A percentile compares a stretch with the other conserved stretches of the same genome.
phyloP scores from a whole-genome alignment of 2,113 vertebrate genomes.

The Gnathonemus echidnorhynchus region DNA sequence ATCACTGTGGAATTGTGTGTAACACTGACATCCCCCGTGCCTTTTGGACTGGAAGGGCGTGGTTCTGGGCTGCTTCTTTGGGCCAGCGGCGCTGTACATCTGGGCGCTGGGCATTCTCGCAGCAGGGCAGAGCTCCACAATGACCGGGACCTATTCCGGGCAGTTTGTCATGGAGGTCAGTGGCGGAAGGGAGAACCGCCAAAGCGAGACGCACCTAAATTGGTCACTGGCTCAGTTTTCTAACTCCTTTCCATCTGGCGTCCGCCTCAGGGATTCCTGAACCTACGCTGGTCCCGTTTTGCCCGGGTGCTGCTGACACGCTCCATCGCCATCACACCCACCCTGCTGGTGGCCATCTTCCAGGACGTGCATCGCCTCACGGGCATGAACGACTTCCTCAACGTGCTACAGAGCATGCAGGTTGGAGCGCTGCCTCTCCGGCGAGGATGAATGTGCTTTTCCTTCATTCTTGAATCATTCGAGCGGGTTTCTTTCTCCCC shows the following conservation, averaged over 20 bases:
- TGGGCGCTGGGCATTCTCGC: slow-evolving; percentile 88
- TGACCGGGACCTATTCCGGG: slow-evolving; percentile 88
- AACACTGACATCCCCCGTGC: background rate
- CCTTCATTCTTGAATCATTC: background rate
- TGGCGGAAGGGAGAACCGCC: background rate
- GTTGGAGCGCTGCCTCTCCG: slow-evolving; percentile 44
- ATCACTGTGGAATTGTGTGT: background rate
- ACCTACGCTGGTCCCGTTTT: slow-evolving; percentile 87
- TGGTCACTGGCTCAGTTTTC: background rate
- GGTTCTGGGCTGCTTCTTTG: slow-evolving; percentile 81
- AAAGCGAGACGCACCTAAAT: background rate
- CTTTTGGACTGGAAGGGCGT: slow-evolving; percentile 57
- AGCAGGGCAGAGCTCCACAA: slow-evolving; percentile 89
- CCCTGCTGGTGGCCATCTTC: slow-evolving; percentile 83
- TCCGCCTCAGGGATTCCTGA: slow-evolving; percentile 75
- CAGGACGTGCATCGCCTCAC: slow-evolving; percentile 79
- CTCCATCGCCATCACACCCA: slow-evolving; percentile 81
- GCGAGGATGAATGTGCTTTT: background rate
- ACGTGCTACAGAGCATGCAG: slow-evolving; percentile 91
- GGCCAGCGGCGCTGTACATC: slow-evolving; percentile 78
- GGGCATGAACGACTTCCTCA: slow-evolving; percentile 92
- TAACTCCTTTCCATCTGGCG: background rate
- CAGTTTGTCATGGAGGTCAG: slow-evolving; percentile 91
- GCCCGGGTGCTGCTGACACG: slow-evolving; percentile 82
- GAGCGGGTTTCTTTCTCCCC: background rate